Evolutionary conservation across 2,113 vertebrate genomes (phyloP), one percentile per base, ranked within the genome.

Genomic region (Burhinus oedicnemus): DNA sequence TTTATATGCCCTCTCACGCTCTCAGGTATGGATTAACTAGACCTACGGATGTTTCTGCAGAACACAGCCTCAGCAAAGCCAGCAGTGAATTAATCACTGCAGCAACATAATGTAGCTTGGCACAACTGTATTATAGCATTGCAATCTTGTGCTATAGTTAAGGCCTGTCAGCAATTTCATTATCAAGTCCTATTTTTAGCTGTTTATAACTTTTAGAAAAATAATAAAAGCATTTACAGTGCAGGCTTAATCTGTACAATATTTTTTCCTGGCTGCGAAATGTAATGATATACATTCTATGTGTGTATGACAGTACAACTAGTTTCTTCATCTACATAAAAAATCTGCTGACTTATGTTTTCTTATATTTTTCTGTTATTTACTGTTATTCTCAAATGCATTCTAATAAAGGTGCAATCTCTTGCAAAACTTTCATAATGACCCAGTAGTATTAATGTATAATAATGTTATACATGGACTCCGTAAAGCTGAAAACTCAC

Each of bases 81-180:
- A 70, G 75, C 68, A 72, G 87, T 27, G 85, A 90, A 89, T 85
- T 92, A 95, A 86, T 94, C 96, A 92, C 85, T 51, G 87, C 93
- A 96, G 88, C 76, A 52, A 52, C 34, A 57, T 72, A 90, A 85
- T 44, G 32, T 49, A 55, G 61, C 74, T 87, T 87, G 87, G 92
- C 97, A 81, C 66, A 80, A 80, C 82, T 70, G 62, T 55, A 71
- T 58, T 90, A 74, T 2, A 74, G 54, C 15, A 32, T 45, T 85
- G 62, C 68, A n/a, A 61, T 80, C 82, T 27, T 51, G 40, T 45
- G 88, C 85, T 92, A 15, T 32, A 80, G 82, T 88, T 95, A 93
- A 93, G 54, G 45, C 60, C 66, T 76, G 91, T 85, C 95, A 97
- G 95, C 95, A 96, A 83, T 91, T 94, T 94, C 95, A 91, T 94